Conservation (phyloP, 2,113 vertebrate genomes). For the Xenopus tropicalis region DNA sequence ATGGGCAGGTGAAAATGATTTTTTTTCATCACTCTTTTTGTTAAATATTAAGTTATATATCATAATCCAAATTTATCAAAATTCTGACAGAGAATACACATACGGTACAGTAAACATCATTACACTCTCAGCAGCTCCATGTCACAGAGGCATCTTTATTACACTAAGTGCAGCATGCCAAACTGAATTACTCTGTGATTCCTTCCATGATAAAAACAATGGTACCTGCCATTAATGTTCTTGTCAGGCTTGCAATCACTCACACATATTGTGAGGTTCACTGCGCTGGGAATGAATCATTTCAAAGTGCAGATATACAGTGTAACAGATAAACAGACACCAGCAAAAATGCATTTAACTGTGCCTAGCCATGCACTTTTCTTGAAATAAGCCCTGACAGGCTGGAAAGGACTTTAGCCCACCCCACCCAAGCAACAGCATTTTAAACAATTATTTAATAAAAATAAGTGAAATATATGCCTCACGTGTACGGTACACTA, state of each 20-base stretch:
- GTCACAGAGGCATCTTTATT: constrained; percentile 8
- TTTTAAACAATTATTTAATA: too few relatives aligned
- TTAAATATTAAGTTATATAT: too few relatives aligned
- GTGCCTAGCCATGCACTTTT: background rate
- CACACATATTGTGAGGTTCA: constrained; percentile 27
- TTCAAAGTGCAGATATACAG: constrained; percentile 6
- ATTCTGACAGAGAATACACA: too few relatives aligned
- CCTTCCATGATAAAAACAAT: constrained; percentile 19
- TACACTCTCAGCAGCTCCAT: constrained; percentile 5
- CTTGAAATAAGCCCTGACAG: too few relatives aligned
- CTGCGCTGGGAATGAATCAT: constrained; percentile 27
- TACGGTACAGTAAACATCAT: constrained; percentile 11
- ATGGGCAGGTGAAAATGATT: too few relatives aligned
- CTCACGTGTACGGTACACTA: too few relatives aligned
- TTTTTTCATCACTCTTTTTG: too few relatives aligned
- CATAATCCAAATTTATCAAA: too few relatives aligned
- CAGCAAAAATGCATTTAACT: background rate
- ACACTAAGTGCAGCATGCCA: constrained; percentile 15
- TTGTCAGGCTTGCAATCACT: constrained; percentile 34
- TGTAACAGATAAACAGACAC: constrained; percentile 4
- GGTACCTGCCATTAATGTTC: constrained; percentile 23
- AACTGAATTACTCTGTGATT: constrained; percentile 23
- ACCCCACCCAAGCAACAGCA: too few relatives aligned
- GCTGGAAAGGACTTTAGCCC: too few relatives aligned
- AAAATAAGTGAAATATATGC: too few relatives aligned